Evolutionary conservation across 2,888 invertebrate species (phyloP).

Genomic region (Melikaiella ostensackeni): DNA sequence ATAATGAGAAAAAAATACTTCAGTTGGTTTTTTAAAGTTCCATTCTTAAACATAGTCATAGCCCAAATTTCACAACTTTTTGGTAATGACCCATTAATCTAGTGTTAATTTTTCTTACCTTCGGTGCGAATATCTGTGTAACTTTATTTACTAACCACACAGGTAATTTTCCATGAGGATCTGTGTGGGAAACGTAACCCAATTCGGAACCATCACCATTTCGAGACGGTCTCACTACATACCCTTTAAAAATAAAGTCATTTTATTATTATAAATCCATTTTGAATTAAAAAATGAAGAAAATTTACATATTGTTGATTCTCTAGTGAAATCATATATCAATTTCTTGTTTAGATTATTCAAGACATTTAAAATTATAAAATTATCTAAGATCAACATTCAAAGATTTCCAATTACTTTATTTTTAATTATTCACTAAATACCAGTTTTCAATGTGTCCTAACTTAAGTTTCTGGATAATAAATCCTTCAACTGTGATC

Average conservation of each 20-base stretch:
- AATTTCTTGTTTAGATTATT: too few relatives aligned
- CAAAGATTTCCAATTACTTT: too few relatives aligned
- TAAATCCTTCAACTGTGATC: too few relatives aligned
- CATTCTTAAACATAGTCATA: not conserved
- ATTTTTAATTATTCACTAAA: not conserved
- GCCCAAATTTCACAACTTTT: not conserved
- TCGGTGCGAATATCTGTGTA: constrained; percentile 92
- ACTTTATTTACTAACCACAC: constrained; percentile 94
- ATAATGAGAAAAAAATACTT: too few relatives aligned
- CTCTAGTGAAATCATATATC: too few relatives aligned
- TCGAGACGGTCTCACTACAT: constrained; percentile 81
- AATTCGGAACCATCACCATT: constrained; percentile 84
- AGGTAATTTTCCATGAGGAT: constrained; percentile 92
- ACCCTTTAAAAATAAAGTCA: constrained; percentile 77
- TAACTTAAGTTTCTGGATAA: not conserved
- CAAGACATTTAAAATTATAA: too few relatives aligned
- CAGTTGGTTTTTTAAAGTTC: too few relatives aligned
- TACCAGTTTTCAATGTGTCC: not conserved
- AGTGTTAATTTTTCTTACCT: constrained; percentile 76
- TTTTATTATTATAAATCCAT: not conserved
- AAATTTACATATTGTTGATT: too few relatives aligned
- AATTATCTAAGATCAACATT: too few relatives aligned
- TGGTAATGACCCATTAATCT: not conserved
- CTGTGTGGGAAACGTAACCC: constrained; percentile 93
- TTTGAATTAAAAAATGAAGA: too few relatives aligned